phyloP scores from a whole-genome alignment of 2,888 invertebrate species.

The Phortica magna region DNA sequence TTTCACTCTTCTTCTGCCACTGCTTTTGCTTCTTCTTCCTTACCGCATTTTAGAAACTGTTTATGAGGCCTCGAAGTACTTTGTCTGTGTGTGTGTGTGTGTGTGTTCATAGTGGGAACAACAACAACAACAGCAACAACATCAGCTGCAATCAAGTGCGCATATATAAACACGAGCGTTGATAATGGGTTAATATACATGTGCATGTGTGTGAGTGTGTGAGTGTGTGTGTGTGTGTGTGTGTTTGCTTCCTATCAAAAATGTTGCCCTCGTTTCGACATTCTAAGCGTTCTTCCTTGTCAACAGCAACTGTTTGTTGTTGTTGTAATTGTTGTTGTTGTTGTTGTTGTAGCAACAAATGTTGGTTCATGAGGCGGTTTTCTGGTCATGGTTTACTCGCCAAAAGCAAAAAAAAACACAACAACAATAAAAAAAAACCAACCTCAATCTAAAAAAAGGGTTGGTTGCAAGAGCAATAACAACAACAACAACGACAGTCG shows the following conservation, averaged over 20 bases:
- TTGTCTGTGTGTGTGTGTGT: not conserved
- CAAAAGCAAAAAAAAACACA: not conserved
- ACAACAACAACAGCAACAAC: not conserved
- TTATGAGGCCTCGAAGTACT: not conserved
- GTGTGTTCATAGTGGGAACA: not conserved
- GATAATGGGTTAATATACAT: conserved; percentile 27
- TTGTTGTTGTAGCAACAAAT: conserved; percentile 18
- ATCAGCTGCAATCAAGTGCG: not conserved
- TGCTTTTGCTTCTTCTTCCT: too few relatives aligned
- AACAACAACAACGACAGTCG: not conserved
- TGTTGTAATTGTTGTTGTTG: conserved; percentile 1
- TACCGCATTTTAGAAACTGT: not conserved
- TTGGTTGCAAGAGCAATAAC: not conserved
- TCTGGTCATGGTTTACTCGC: conserved; percentile 43
- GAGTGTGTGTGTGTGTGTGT: too few relatives aligned
- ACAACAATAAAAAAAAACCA: not conserved
- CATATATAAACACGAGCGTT: conserved; percentile 1
- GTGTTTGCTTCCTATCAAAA: not conserved
- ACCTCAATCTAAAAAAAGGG: too few relatives aligned
- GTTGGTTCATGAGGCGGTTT: conserved; percentile 48
- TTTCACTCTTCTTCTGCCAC: too few relatives aligned
- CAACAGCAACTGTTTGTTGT: not conserved
- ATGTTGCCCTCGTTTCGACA: not conserved
- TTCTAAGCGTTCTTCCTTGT: not conserved
- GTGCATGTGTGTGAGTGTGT: not conserved